Evolutionary conservation across 2,113 vertebrate species (phyloP).

Genomic region (Meleagris gallopavo): DNA sequence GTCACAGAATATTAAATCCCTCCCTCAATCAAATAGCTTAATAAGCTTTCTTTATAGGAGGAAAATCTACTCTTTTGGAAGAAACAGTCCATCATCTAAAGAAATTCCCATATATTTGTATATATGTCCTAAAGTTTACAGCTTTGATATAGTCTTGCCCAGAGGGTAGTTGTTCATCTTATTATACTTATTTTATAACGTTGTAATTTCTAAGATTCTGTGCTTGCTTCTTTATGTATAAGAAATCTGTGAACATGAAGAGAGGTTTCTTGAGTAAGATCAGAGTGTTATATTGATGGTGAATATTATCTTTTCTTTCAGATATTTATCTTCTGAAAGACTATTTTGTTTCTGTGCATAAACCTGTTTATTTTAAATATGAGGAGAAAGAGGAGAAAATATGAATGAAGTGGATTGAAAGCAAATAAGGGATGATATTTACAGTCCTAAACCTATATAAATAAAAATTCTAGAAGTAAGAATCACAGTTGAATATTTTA

Average conservation of each 20-base stretch:
- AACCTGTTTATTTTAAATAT: background rate
- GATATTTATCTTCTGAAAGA: background rate
- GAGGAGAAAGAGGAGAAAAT: background rate
- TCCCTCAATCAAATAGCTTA: background rate
- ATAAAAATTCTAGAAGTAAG: background rate
- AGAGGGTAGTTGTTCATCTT: background rate
- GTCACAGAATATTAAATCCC: background rate
- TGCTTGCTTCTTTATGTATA: background rate
- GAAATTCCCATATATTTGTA: background rate
- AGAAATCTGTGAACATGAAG: background rate
- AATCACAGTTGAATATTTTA: background rate
- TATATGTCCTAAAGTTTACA: background rate
- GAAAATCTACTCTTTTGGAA: background rate
- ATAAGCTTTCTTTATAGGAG: background rate
- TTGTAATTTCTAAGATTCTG: background rate
- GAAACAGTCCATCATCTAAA: background rate
- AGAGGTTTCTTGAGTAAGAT: background rate
- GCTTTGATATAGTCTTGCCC: background rate
- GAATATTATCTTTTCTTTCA: background rate
- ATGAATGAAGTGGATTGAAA: background rate
- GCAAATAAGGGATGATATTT: background rate
- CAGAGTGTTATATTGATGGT: background rate
- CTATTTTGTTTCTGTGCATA: background rate
- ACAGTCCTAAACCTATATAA: background rate
- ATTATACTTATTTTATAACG: background rate